These are phyloP conservation scores for Ostrea edulis DNA, from an alignment of 1,140 invertebrate genomes.

Conservation along the genomic window DNA sequence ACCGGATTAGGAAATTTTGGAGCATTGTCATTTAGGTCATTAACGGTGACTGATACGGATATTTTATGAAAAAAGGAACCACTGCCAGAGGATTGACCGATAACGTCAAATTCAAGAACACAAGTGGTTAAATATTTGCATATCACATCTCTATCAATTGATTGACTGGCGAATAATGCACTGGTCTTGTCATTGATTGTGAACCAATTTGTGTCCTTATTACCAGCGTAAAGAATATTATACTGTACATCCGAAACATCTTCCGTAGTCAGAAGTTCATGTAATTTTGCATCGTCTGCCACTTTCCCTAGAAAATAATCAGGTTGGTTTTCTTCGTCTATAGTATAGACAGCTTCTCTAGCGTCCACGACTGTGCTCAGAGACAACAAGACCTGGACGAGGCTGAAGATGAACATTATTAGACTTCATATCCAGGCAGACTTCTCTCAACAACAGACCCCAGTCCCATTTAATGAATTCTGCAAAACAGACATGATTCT, in stretches of 20 bases:
- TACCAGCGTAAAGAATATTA: conserved; percentile 45
- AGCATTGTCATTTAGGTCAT: conserved; percentile 75
- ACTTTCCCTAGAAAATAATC: conserved; percentile 62
- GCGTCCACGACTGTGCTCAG: neutral
- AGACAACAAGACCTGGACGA: neutral
- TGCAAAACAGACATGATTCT: conserved; percentile 33
- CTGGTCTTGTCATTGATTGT: conserved; percentile 94
- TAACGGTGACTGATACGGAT: conserved; percentile 61
- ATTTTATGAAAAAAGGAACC: conserved; percentile 51
- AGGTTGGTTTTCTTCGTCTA: conserved; percentile 58
- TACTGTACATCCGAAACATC: conserved; percentile 49
- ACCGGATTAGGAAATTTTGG: conserved; percentile 67
- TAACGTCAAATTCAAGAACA: conserved; percentile 52
- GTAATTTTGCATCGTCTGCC: conserved; percentile 52
- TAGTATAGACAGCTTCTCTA: conserved; percentile 35
- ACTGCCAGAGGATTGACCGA: conserved; percentile 27
- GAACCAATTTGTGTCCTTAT: conserved; percentile 80
- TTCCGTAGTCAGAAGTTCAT: conserved; percentile 24
- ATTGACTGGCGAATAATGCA: conserved; percentile 83
- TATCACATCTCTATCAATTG: conserved; percentile 56
- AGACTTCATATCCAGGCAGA: conserved; percentile 16
- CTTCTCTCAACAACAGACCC: neutral
- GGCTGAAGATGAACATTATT: conserved; percentile 9
- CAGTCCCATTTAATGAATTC: neutral
- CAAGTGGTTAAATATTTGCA: conserved; percentile 50